Conservation (phyloP, 2,113 vertebrate genomes). For the Orthonyx spaldingii region DNA sequence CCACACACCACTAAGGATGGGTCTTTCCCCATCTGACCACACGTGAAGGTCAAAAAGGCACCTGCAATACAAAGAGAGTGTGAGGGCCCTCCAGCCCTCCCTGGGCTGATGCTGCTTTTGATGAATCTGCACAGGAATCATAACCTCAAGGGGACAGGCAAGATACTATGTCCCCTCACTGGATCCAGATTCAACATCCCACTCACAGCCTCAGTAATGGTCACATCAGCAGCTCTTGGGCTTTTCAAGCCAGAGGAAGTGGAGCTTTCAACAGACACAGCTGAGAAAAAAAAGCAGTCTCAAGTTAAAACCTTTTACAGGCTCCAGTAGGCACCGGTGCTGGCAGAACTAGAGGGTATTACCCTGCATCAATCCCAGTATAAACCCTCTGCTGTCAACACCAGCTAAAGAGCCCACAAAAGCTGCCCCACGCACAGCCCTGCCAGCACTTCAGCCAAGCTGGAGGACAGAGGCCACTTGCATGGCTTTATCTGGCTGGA, state of each 20-base stretch:
- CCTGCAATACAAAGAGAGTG: too few species aligned
- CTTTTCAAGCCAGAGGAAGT: neutral
- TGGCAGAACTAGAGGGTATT: neutral
- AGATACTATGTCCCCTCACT: neutral
- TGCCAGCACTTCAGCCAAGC: neutral
- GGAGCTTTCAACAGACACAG: neutral
- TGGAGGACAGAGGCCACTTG: neutral
- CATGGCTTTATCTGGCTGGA: neutral
- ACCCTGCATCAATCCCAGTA: neutral
- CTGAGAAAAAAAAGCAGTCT: neutral
- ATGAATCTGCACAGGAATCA: neutral
- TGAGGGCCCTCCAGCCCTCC: neutral
- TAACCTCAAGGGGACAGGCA: neutral
- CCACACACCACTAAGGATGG: neutral
- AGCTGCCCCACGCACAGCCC: neutral
- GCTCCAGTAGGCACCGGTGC: neutral
- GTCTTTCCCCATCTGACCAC: neutral
- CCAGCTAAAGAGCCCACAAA: neutral
- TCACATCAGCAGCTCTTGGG: neutral
- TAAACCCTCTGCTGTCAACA: conserved; percentile 22
- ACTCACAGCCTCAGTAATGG: neutral
- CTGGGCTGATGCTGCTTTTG: neutral
- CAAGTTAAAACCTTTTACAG: neutral
- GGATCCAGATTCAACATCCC: neutral
- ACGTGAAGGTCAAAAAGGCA: neutral